Evolutionary conservation across 1,140 invertebrate species (phyloP), one percentile per base, ranked within the genome.

Genomic region (Rhyacophila brunnea): DNA sequence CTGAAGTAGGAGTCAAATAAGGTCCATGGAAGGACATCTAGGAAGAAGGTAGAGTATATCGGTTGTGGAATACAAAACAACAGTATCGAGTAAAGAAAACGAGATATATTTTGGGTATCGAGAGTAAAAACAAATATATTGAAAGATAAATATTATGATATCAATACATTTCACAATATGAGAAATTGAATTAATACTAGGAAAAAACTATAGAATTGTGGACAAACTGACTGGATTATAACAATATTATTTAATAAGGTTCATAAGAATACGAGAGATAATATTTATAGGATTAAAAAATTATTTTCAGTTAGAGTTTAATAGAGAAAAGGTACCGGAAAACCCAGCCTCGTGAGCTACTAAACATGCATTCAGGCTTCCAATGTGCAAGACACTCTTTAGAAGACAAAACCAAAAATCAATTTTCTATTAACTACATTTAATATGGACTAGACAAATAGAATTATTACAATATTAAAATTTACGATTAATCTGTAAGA

Each of bases 51-150:
- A 45, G 11, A 17, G 7, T 15, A 17, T 45, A 28, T 28, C n/a
- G n/a, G n/a, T 28, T 28, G 3, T 3, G 23, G 17, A 45, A 45
- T 45, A 19, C 4, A 17, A 45, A 15, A 45, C 4, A 2, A 28
- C 23, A 17, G 11, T 50, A 38, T 14, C 53, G 45, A 60, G 35
- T 60, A 53, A 60, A 60, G 43, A 50, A 60, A 60, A 60, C 51
- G 28, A 60, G 58, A 52, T 60, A 60, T 60, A 60, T 58, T 60
- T 60, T 48, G 58, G 58, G 45, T 34, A 28, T 59, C 48, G 28
- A 36, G 34, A 54, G 44, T 32, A 53, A 60, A 60, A 54, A 49
- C 45, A 59, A 28, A 28, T 54, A 58, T 6, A 47, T 9, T 9
- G 7, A 7, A 43, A 43, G 40, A 40, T 43, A 20, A 42, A 6